phyloP scores from a whole-genome alignment of 30 jellyfish, hydroid and myxozoan species.

The Hydractinia symbiolongicarpus region DNA sequence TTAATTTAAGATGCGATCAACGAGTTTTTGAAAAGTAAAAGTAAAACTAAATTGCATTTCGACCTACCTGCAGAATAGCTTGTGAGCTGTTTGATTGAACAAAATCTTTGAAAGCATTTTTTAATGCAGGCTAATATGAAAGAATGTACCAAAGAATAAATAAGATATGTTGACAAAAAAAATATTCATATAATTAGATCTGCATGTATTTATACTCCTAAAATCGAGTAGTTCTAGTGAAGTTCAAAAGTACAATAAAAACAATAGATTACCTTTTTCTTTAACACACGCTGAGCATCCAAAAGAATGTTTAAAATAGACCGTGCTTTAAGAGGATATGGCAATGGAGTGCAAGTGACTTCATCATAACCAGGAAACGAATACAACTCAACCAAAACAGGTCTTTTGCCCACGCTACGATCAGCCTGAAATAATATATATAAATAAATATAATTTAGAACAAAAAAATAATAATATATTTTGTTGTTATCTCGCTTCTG shows the following conservation, averaged over 20 bases:
- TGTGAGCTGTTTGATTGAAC: slow-evolving; percentile 36
- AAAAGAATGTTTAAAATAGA: slow-evolving; percentile 35
- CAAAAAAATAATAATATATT: too few species aligned
- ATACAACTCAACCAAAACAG: slow-evolving; percentile 77
- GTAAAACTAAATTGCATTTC: neutral
- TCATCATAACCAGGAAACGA: slow-evolving; percentile 70
- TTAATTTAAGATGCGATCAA: too few species aligned
- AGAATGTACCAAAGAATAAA: neutral
- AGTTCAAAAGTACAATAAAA: too few species aligned
- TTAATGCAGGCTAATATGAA: slow-evolving; percentile 44
- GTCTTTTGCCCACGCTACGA: slow-evolving; percentile 35
- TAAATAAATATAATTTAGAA: neutral
- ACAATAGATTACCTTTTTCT: slow-evolving; percentile 42
- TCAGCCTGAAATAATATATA: slow-evolving; percentile 30
- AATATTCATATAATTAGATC: neutral
- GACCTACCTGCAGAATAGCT: slow-evolving; percentile 43
- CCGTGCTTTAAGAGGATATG: slow-evolving; percentile 27
- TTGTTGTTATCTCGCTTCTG: too few species aligned
- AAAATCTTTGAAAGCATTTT: slow-evolving; percentile 36
- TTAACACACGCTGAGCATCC: slow-evolving; percentile 55
- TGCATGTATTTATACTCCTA: too few species aligned
- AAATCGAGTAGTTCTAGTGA: too few species aligned
- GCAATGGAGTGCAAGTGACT: slow-evolving; percentile 50
- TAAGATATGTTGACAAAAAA: neutral
- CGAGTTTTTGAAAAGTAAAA: neutral